Base-by-base conservation (phyloP, 1,140 invertebrate genomes). In the Drosophila biarmipes region DNA sequence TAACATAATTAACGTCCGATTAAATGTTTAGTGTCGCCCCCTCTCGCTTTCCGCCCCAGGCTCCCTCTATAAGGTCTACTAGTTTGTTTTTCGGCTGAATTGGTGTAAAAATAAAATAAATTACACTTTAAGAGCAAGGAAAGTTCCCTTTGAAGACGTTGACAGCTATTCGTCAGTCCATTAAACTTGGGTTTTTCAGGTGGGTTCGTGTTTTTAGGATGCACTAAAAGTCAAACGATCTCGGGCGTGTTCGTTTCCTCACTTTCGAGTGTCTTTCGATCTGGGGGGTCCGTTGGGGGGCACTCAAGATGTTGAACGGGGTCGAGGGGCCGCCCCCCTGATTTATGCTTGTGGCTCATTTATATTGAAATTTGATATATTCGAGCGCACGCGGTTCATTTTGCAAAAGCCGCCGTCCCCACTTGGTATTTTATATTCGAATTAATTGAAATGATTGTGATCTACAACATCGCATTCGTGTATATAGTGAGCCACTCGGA, bases 381-480 rank as follows among this genome's bases (percentile, higher is more conserved):
- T 79, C 75, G 49, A 87, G 82, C 84, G 66, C 52, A 78, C 59
- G 78, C 74, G 74, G 74, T 86, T 67, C 72, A 86, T 87, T 87
- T 87, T 87, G 82, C 84, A 69, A 89, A 87, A 62, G 54, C 73
- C 62, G 71, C 75, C 74, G 71, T 59, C 66, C 71, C 73, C 74
- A 85, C 78, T 86, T 79, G 57, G 78, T 73, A 73, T 87, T 90
- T 89, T 89, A 80, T 87, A 85, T 89, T 80, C 67, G 73, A 89
- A 85, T 89, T 89, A 89, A 89, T 89, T 89, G 85, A 89, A 89
- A 89, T 89, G 84, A 89, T 89, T 89, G 79, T 89, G 84, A 89
- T 89, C 84, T 89, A 90, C 84, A 89, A 89, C 80, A 89, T 77
- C 68, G 56, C 14, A 40, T 54, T 31, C 29, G 29, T 31, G 37